Base-by-base conservation (phyloP, 1,140 invertebrate species). In the Drosophila triauraria region DNA sequence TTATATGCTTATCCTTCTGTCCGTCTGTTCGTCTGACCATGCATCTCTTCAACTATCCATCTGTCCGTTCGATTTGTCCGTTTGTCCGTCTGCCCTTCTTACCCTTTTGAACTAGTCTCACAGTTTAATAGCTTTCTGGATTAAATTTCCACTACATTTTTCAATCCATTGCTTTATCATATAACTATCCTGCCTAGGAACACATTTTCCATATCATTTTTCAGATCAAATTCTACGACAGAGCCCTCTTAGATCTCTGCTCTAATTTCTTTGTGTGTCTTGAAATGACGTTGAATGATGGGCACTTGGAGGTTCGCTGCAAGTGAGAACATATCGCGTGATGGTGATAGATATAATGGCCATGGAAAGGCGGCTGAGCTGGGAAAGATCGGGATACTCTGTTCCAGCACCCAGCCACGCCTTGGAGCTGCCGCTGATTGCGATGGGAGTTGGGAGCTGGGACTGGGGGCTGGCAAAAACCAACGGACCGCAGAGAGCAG, bases 271-370 rank as follows among this genome's bases (percentile, higher is more conserved):
- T 56, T 23, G 35, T 40, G 53, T 56, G 53, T 40, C 44, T 50
- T 46, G 32, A 46, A 47, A 71, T 71, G 67, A 72, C 69, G 67
- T 72, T 72, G 69, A 72, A 72, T 72, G 69, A 72, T 72, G 69
- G 69, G 51, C 42, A 40, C 42, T 60, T 42, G 67, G 53, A 35
- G 53, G 53, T 27, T 47, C 35, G 27, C 20, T 48, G 64, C 40
- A 47, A 84, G 81, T 83, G 81, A 84, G 82, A 84, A 84, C 65
- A 77, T 85, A 85, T 84, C 72, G 81, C 78, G 81, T 80, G 82
- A 77, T 88, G 78, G 67, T 80, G 83, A 80, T 87, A 86, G 70
- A 83, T 87, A 88, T 87, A 88, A 87, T 88, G 77, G 69, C 68
- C 61, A 40, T 47, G 47, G 68, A 72, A 53, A 53, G 53, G 35